phyloP scores from a whole-genome alignment of 37 sponge, comb jelly and placozoan species.

The Lycopodina hypogea region DNA sequence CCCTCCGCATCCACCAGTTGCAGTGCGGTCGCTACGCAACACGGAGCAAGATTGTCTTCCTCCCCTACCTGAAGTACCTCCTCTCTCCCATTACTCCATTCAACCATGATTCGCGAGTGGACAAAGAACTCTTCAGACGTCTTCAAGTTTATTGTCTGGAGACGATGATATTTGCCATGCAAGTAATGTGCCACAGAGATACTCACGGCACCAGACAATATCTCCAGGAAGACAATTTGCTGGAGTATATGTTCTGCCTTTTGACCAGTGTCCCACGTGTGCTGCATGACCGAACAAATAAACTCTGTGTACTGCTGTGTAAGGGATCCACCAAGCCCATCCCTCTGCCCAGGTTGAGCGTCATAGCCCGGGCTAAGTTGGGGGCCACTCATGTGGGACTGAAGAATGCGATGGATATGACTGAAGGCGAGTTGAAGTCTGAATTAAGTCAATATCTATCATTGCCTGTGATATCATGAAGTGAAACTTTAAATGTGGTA shows the following conservation, averaged over 20 bases:
- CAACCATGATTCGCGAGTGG: not conserved
- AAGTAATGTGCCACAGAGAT: not conserved
- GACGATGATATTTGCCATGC: not conserved
- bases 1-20: not conserved
- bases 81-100: constrained; percentile 7
- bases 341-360: constrained; percentile 4
- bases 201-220: not conserved
- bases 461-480: too few relatives aligned
- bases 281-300: not conserved
- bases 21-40: not conserved
- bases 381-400: constrained; percentile 22
- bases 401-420: constrained; percentile 8
- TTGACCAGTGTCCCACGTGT: not conserved
- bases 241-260: constrained; percentile 1
- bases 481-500: too few relatives aligned
- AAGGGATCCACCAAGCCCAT: not conserved
- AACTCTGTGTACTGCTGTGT: not conserved
- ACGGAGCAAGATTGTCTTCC: not conserved
- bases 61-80: constrained; percentile 9
- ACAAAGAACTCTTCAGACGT: too few relatives aligned
- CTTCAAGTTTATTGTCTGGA: not conserved
- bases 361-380: constrained; percentile 22
- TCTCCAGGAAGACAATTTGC: constrained; percentile 8
- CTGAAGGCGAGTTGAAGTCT: not conserved
- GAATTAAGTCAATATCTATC: too few relatives aligned